A percentile compares a stretch with the other conserved stretches of the same genome.
These are phyloP conservation scores for Dendrocincla fuliginosa DNA, from an alignment of 2,797 vertebrate genomes.

Conservation along the genomic window DNA sequence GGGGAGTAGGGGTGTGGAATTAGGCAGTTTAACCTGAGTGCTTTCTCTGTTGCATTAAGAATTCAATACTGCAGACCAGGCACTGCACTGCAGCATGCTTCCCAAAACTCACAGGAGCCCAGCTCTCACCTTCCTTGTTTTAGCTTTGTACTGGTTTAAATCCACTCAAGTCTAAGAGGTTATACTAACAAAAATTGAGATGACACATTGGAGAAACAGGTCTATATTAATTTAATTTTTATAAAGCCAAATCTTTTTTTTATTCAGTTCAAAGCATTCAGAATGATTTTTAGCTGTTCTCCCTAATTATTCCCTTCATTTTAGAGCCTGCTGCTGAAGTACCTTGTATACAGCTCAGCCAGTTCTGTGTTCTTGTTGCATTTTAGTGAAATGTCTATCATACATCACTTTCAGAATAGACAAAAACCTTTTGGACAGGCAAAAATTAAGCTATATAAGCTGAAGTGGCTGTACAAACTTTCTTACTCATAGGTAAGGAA, in stretches of 20 bases:
- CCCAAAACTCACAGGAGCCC: neutral
- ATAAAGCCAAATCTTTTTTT: neutral
- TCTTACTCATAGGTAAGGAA: neutral
- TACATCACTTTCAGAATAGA: neutral
- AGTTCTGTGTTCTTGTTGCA: neutral
- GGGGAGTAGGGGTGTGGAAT: neutral
- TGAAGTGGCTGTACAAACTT: neutral
- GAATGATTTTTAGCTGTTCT: neutral
- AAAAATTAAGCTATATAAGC: neutral
- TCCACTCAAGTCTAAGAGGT: neutral
- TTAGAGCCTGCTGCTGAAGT: neutral
- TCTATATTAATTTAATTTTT: neutral
- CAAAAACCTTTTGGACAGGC: neutral
- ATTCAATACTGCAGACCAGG: neutral
- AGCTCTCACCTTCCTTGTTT: neutral
- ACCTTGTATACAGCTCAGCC: neutral
- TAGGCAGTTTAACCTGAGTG: neutral
- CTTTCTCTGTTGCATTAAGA: neutral
- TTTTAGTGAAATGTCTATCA: neutral
- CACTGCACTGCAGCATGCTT: neutral
- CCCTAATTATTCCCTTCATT: neutral
- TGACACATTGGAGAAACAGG: neutral
- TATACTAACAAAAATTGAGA: neutral
- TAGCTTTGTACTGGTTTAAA: neutral
- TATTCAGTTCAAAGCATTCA: neutral